These are phyloP conservation scores for Bubo scandiacus DNA, from an alignment of 2,113 vertebrate genomes.

Conservation along the genomic window DNA sequence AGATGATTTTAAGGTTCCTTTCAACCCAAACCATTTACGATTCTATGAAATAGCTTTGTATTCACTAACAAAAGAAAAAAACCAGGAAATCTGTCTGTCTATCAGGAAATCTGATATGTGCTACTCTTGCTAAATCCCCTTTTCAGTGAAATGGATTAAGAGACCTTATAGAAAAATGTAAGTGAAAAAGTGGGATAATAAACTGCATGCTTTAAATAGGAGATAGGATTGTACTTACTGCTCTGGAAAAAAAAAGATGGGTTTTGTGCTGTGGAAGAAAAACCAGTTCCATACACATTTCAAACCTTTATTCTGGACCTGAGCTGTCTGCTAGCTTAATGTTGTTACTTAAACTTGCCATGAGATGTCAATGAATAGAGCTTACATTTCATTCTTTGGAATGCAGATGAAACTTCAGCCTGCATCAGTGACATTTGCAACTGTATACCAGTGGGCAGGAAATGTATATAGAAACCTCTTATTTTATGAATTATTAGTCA, in stretches of 20 bases:
- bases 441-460: not conserved
- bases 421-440: not conserved
- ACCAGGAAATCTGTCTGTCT: not conserved
- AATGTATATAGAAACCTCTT: not conserved
- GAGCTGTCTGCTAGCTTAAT: not conserved
- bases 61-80: not conserved
- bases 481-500: not conserved
- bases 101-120: not conserved
- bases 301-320: not conserved
- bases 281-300: not conserved
- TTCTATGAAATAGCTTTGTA: not conserved
- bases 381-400: not conserved
- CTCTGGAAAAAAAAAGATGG: not conserved
- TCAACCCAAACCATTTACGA: no score
- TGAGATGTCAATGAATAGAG: not conserved
- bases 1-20: no score
- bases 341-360: not conserved
- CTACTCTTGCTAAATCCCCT: constrained; percentile 19
- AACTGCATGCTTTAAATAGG: not conserved
- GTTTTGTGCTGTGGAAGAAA: not conserved
- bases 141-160: constrained; percentile 35
- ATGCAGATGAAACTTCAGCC: not conserved
- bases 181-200: not conserved
- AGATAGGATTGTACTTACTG: not conserved
- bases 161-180: not conserved